Base-by-base conservation (phyloP, 2,113 vertebrate genomes). In the Pholis gunnellus region DNA sequence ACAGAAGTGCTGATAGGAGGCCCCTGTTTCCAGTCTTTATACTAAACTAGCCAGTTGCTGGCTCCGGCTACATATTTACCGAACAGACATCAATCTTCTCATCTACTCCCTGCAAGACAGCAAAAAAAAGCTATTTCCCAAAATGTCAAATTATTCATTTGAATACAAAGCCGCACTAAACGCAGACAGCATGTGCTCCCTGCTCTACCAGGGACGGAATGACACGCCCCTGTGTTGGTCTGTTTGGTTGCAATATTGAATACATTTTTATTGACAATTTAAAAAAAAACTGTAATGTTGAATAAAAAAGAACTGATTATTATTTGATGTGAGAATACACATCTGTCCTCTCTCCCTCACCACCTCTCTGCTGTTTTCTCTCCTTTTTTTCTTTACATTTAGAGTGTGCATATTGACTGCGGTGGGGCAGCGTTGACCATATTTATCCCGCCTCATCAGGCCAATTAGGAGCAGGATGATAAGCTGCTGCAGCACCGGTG, bases 381-480 rank as follows among this genome's bases (percentile, higher is more conserved):
- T 22, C 18, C 0, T 27, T 36, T 61, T 67, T 44, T 42, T 54
- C 20, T 29, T n/a, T 36, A 29, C 38, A 38, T 50, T 63, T 38
- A 75, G 42, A 63, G 38, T 60, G 63, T 65, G 73, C 52, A 48
- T 77, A 81, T 73, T 78, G 72, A 83, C 82, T 64, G 10, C 44
- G 9, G 18, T 14, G 57, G 79, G 17, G 60, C 71, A 65, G 54
- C 46, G 38, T 68, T 86, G 84, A 90, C 86, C 87, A 86, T 89
- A 93, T 94, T 93, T 87, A 94, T 81, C 83, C 72, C 52, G 42
- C 87, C 88, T 90, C 82, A 93, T 94, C 92, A 93, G 85, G 72
- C 83, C 87, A 95, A 94, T 94, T 94, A 95, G 91, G 31, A 54
- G 81, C 56, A 36, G 76, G 82, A 89, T 90, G 93, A 94, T 92